A percentile compares a stretch with the other conserved stretches of the same genome.
Conservation (phyloP, 1,140 invertebrate genomes). For the Aradophagus sp. region DNA sequence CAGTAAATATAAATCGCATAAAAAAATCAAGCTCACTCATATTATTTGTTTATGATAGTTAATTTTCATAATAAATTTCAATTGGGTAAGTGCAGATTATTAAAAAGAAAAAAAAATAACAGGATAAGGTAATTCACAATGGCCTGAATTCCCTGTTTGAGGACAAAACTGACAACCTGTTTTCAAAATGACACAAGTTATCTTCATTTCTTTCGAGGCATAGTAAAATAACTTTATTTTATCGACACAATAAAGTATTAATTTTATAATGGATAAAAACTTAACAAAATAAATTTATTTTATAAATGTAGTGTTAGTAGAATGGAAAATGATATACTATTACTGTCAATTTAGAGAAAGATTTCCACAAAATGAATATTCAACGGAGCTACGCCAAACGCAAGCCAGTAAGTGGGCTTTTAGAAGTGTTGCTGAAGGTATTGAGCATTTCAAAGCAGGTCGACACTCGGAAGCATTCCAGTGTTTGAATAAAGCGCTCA, state of each 20-base stretch:
- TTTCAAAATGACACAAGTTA: neutral
- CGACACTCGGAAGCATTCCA: conserved; percentile 95
- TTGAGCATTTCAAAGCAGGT: conserved; percentile 93
- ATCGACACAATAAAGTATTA: conserved; percentile 14
- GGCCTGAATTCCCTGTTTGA: conserved; percentile 44
- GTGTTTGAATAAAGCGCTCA: conserved; percentile 93
- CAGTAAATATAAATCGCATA: too few relatives aligned
- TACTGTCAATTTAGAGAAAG: conserved; percentile 77
- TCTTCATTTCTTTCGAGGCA: conserved; percentile 35
- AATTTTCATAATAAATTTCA: too few relatives aligned
- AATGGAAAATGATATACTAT: conserved; percentile 29
- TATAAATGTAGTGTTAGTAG: neutral
- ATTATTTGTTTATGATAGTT: too few relatives aligned
- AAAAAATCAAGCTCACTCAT: too few relatives aligned
- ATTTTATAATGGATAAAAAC: conserved; percentile 32
- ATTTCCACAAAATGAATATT: conserved; percentile 87
- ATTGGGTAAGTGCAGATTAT: conserved; percentile 23
- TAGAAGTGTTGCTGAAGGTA: conserved; percentile 92
- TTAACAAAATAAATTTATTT: conserved; percentile 12
- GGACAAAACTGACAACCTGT: too few relatives aligned
- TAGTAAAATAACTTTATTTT: conserved; percentile 28
- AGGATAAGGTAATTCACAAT: too few relatives aligned
- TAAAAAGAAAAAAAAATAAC: too few relatives aligned
- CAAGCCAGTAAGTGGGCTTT: conserved; percentile 96
- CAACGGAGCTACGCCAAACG: conserved; percentile 86